Conservation (phyloP, 2,888 invertebrate species). For the Pseudococcus viburni region DNA sequence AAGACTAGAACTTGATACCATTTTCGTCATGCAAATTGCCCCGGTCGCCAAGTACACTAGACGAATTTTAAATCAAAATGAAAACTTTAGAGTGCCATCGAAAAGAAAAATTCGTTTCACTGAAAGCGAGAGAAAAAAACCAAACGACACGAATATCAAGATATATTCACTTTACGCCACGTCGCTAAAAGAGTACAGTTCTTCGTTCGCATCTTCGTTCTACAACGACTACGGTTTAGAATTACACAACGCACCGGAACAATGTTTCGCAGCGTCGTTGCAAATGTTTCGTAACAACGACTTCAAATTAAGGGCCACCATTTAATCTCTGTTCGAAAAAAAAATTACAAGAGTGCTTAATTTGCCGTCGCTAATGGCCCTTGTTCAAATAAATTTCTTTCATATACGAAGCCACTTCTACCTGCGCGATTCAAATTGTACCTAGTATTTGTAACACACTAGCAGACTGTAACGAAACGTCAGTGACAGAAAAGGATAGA, state of each 20-base stretch:
- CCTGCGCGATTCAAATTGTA: background rate
- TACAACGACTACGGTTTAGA: background rate
- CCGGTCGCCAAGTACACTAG: background rate
- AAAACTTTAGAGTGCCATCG: constrained; percentile 3
- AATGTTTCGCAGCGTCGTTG: background rate
- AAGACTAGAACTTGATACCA: background rate
- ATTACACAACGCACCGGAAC: constrained; percentile 13
- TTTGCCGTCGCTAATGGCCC: constrained; percentile 17
- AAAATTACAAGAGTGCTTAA: constrained; percentile 27
- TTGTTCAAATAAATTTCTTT: constrained; percentile 17
- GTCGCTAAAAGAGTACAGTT: background rate
- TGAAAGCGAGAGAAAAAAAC: background rate
- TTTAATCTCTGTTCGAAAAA: background rate
- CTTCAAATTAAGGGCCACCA: background rate
- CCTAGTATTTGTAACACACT: background rate
- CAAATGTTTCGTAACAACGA: constrained; percentile 16
- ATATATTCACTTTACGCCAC: background rate
- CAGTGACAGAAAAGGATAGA: too few species aligned
- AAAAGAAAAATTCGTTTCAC: background rate
- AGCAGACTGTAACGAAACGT: too few species aligned
- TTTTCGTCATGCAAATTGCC: background rate
- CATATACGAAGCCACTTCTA: constrained; percentile 1
- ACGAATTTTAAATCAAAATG: constrained; percentile 14
- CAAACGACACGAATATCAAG: background rate
- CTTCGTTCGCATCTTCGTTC: background rate